These are phyloP conservation scores for Mungos mungo DNA, from an alignment of 2,113 vertebrate genomes.

Conservation along the genomic window DNA sequence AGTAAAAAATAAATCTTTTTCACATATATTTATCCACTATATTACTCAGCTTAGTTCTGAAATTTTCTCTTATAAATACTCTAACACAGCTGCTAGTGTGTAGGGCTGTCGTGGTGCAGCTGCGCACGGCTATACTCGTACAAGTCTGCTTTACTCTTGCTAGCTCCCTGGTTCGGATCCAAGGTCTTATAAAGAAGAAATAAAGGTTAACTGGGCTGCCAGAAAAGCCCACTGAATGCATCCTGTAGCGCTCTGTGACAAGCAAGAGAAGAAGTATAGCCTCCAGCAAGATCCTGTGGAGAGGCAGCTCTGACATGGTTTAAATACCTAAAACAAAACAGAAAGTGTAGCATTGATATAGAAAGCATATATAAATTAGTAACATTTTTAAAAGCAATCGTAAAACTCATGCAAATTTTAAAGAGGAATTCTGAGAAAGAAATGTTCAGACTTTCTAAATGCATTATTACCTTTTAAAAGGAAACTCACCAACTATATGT, in stretches of 20 bases:
- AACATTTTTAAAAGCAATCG: slow-evolving; percentile 39
- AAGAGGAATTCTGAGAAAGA: slow-evolving; percentile 29
- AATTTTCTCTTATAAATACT: slow-evolving; percentile 50
- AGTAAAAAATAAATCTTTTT: slow-evolving; percentile 77
- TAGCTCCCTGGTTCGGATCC: neutral
- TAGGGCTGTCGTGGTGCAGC: slow-evolving; percentile 20
- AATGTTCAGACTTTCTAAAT: slow-evolving; percentile 45
- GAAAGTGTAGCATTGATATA: neutral
- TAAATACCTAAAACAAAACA: slow-evolving; percentile 90
- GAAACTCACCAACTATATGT: neutral
- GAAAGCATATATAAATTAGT: neutral
- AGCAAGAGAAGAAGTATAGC: slow-evolving; percentile 93
- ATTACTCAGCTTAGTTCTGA: slow-evolving; percentile 68
- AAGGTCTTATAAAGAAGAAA: slow-evolving; percentile 17
- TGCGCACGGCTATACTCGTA: slow-evolving; percentile 72
- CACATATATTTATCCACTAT: slow-evolving; percentile 71
- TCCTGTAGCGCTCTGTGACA: slow-evolving; percentile 97
- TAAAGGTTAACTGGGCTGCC: slow-evolving; percentile 83
- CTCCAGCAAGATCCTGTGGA: slow-evolving; percentile 95
- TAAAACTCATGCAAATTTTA: slow-evolving; percentile 38
- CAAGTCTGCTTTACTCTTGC: slow-evolving; percentile 60
- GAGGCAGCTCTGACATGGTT: slow-evolving; percentile 93
- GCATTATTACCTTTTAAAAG: slow-evolving; percentile 36
- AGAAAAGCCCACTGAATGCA: slow-evolving; percentile 96
- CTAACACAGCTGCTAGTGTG: slow-evolving; percentile 61